A percentile compares a stretch with the other conserved stretches of the same genome.
phyloP scores from a whole-genome alignment of 2,888 invertebrate species.

The Pinctada fucata region DNA sequence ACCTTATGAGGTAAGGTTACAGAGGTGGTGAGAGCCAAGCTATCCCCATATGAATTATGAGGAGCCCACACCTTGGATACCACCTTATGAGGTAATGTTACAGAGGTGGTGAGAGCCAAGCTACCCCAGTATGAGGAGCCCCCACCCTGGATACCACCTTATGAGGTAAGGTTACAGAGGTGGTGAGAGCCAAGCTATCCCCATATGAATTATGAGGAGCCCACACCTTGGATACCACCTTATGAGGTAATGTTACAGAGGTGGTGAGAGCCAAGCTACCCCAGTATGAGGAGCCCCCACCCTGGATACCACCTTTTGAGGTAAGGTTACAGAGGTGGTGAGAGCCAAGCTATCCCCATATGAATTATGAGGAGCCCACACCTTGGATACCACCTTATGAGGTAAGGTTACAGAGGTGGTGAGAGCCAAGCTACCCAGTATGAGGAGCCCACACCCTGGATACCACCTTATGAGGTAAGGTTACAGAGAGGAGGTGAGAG shows the following conservation, averaged over 20 bases:
- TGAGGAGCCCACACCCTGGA: no score
- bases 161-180: slow-evolving; percentile 53
- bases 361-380: slow-evolving; percentile 70
- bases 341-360: slow-evolving; percentile 43
- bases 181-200: slow-evolving; percentile 40
- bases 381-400: slow-evolving; percentile 69
- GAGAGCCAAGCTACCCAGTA: slow-evolving; percentile 32
- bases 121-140: slow-evolving; percentile 72
- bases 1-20: slow-evolving; percentile 57
- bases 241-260: slow-evolving; percentile 56
- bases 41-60: no score
- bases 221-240: slow-evolving; percentile 70
- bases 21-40: no score
- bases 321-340: no score
- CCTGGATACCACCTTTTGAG: slow-evolving; percentile 69
- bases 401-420: slow-evolving; percentile 47
- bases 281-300: slow-evolving; percentile 71
- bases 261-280: slow-evolving; percentile 55
- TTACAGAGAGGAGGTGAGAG: no score
- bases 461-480: slow-evolving; percentile 69
- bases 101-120: slow-evolving; percentile 31
- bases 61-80: no score
- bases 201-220: slow-evolving; percentile 64
- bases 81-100: no score
- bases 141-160: slow-evolving; percentile 70